Evolutionary conservation across 2,797 vertebrate species (phyloP).

Genomic region (Cynodonichthys magdalenae): DNA sequence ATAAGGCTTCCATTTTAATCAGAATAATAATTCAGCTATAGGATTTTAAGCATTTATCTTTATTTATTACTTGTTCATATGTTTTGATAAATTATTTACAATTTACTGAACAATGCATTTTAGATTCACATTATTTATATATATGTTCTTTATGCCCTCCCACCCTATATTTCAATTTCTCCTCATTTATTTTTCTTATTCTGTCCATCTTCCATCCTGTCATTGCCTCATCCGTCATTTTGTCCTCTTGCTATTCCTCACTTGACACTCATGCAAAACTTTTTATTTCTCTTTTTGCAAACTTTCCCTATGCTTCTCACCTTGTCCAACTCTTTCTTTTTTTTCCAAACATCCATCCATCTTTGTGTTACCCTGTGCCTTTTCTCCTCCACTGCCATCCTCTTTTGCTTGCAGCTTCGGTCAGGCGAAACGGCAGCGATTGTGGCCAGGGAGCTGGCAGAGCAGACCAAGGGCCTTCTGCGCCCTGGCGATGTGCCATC

Average conservation of each 20-base stretch:
- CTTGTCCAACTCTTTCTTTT: conserved; percentile 17
- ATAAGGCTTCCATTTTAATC: too few relatives aligned
- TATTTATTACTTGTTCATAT: too few relatives aligned
- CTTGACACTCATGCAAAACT: conserved; percentile 9
- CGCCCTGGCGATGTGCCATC: conserved; percentile 95
- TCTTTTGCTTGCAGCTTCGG: conserved; percentile 82
- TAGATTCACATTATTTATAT: background rate
- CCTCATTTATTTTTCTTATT: conserved; percentile 17
- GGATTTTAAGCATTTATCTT: too few relatives aligned
- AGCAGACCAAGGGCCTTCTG: conserved; percentile 91
- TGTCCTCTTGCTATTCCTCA: background rate
- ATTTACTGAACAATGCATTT: too few relatives aligned
- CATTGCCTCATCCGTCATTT: conserved; percentile 30
- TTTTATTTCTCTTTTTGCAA: conserved; percentile 41
- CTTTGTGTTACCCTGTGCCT: conserved; percentile 29
- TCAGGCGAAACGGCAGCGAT: conserved; percentile 97
- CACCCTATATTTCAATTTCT: conserved; percentile 11
- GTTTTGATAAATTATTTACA: too few relatives aligned
- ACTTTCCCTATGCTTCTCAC: conserved; percentile 33
- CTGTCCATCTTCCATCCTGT: conserved; percentile 14
- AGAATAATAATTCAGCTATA: too few relatives aligned
- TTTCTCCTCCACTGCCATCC: conserved; percentile 5
- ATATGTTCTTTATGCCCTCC: background rate
- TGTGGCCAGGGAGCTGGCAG: conserved; percentile 93
- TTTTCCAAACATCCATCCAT: conserved; percentile 28